phyloP scores from a whole-genome alignment of 2,113 vertebrate species.

The Sialia sialis region DNA sequence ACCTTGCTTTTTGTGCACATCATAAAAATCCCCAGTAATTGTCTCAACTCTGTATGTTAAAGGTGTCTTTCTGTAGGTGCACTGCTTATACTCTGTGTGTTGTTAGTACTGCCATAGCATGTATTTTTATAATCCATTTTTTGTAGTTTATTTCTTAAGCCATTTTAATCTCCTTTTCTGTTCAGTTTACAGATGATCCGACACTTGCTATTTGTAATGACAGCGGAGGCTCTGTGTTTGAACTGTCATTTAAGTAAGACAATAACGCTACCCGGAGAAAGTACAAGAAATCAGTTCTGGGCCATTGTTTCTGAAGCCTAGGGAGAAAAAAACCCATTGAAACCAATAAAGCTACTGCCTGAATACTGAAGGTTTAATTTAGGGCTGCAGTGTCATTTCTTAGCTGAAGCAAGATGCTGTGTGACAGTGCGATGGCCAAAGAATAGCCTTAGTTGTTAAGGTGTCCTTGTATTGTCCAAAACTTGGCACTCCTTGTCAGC shows the following conservation, averaged over 20 bases:
- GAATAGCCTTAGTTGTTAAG: not conserved
- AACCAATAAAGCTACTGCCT: not conserved
- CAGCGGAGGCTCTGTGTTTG: slow-evolving; percentile 97
- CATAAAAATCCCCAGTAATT: not conserved
- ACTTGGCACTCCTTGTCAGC: not conserved
- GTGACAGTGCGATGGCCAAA: not conserved
- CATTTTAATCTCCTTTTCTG: slow-evolving; percentile 29
- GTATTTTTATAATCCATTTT: not conserved
- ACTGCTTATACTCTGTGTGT: not conserved
- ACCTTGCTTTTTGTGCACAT: not conserved
- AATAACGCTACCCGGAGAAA: not conserved
- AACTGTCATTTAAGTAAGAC: slow-evolving; percentile 93
- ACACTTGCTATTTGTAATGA: slow-evolving; percentile 96
- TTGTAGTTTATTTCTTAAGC: not conserved
- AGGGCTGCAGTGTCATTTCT: not conserved
- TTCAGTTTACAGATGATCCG: slow-evolving; percentile 95
- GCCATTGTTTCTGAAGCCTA: not conserved
- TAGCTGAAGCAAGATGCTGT: not conserved
- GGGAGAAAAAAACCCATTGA: not conserved
- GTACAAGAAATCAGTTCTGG: not conserved
- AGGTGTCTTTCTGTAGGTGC: not conserved
- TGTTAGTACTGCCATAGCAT: not conserved
- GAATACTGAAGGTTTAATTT: not conserved
- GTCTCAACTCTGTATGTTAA: not conserved
- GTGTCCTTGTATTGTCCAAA: not conserved